A percentile compares a stretch with the other conserved stretches of the same genome.
Evolutionary conservation across 2,797 vertebrate species (phyloP).

Genomic region (Peromyscus nudipes): DNA sequence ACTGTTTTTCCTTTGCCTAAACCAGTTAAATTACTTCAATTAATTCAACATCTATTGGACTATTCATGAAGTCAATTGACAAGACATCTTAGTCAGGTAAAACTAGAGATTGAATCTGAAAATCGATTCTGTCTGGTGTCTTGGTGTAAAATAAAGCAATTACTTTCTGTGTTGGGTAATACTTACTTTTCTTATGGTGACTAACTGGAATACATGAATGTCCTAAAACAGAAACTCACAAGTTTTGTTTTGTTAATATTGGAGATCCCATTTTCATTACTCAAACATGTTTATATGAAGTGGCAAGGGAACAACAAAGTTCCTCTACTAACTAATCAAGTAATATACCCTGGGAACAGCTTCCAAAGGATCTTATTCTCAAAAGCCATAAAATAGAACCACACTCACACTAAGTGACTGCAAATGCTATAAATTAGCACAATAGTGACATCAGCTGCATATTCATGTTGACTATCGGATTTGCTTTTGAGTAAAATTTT

Average conservation of each 20-base stretch:
- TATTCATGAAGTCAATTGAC: background rate
- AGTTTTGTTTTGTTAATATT: background rate
- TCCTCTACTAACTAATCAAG: background rate
- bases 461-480: background rate
- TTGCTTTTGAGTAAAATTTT: background rate
- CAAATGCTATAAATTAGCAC: background rate
- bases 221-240: background rate
- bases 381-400: background rate
- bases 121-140: background rate
- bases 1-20: background rate
- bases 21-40: constrained; percentile 5
- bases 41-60: background rate
- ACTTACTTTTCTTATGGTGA: background rate
- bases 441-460: background rate
- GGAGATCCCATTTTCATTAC: background rate
- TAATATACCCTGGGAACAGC: background rate
- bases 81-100: background rate
- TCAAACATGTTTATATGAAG: background rate
- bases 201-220: background rate
- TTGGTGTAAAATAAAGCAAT: background rate
- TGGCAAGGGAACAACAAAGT: background rate
- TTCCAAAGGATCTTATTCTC: background rate
- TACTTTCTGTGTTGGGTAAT: background rate
- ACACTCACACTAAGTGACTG: background rate
- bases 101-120: background rate